A percentile compares a stretch with the other conserved stretches of the same genome.
These are phyloP conservation scores for Eretmocerus hayati DNA, from an alignment of 2,888 invertebrate species.

Conservation along the genomic window DNA sequence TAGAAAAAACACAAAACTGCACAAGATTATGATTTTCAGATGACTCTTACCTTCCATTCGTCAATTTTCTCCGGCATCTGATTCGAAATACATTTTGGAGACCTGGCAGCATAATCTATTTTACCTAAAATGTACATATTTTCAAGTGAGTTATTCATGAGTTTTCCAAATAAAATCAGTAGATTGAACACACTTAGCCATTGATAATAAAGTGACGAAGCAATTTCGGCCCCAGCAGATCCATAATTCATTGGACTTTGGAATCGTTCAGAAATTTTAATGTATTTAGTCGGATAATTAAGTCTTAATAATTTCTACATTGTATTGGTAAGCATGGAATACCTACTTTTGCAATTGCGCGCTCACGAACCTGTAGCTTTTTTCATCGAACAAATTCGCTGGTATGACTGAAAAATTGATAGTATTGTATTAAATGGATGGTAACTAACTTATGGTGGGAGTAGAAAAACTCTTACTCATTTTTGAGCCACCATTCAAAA, in stretches of 20 bases:
- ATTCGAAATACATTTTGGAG: background rate
- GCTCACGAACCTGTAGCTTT: constrained; percentile 10
- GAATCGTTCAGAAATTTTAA: too few species aligned
- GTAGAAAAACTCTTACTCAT: too few species aligned
- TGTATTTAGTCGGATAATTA: too few species aligned
- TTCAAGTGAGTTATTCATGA: background rate
- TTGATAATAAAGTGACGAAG: constrained; percentile 3
- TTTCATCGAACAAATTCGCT: constrained; percentile 8
- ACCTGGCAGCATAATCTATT: background rate
- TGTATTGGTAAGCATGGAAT: too few species aligned
- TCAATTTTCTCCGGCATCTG: background rate
- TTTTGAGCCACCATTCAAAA: constrained; percentile 6
- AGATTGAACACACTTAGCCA: constrained; percentile 10
- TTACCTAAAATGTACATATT: constrained; percentile 3
- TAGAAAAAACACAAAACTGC: too few species aligned
- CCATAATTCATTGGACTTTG: constrained; percentile 19
- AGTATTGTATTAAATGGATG: background rate
- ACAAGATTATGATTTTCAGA: too few species aligned
- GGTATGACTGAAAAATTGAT: constrained; percentile 12
- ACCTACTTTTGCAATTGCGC: constrained; percentile 13
- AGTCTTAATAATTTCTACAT: too few species aligned
- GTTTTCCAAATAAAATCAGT: background rate
- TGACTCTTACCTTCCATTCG: background rate
- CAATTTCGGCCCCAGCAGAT: constrained; percentile 11
- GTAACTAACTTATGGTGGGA: too few species aligned